Evolutionary conservation across 2,888 invertebrate species (phyloP), one percentile per base, ranked within the genome.

Genomic region (Conistra vaccinii): DNA sequence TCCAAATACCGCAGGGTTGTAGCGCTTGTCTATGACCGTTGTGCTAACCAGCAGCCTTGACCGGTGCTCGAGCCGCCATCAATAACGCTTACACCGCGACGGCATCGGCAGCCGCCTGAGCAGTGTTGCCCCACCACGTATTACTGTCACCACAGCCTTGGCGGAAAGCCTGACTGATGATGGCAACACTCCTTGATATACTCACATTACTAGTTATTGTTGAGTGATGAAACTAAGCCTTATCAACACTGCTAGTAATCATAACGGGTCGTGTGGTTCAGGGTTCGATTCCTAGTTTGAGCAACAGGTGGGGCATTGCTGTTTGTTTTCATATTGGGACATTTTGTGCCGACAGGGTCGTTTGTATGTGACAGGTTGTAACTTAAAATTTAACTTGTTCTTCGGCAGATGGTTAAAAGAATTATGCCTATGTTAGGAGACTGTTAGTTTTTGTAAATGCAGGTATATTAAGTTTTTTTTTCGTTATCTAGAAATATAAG

Each of bases 1-100:
- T 12, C 3, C 69, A n/a, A 29, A 7, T 9, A 2, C 26, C 4
- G n/a, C 55, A 29, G 68, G 58, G 48, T 53, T 42, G 60, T 26
- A 6, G 48, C 7, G 17, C 1, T 45, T n/a, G 32, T 29, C 39
- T 9, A 7, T n/a, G 39, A 53, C 53, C 32, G 42, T 2, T 2
- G 63, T 57, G 71, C 63, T 74, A 39, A 32, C 62, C 73, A 70
- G 67, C 73, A 72, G 81, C 90, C 90, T 89, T 90, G 90, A 89
- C 89, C 87, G 85, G 73, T 1, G 87, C 71, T 32, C 55, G 61
- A 67, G 67, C 78, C 74, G 60, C 69, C 72, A 84, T 85, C 80
- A 81, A 83, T 81, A 85, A 73, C 73, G 76, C 86, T 85, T 78
- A 84, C 35, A 26, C 57, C 35, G 55, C 58, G 75, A n/a, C 55